phyloP scores from a whole-genome alignment of 2,888 invertebrate species.

The Elegia similella region DNA sequence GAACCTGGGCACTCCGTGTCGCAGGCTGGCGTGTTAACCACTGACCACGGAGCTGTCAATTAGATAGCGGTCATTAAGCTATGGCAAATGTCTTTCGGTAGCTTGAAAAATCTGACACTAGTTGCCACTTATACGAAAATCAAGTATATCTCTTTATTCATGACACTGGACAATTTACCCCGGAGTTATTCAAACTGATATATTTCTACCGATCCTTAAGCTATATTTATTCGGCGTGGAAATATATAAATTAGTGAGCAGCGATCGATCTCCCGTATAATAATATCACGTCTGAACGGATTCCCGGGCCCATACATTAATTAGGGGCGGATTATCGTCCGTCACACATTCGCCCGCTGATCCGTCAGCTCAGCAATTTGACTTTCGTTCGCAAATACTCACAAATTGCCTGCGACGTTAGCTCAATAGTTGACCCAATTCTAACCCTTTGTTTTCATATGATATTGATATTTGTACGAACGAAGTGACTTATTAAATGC shows the following conservation, averaged over 20 bases:
- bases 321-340: constrained; percentile 42
- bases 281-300: constrained; percentile 37
- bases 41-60: too few relatives aligned
- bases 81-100: too few relatives aligned
- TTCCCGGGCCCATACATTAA: constrained; percentile 43
- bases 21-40: too few relatives aligned
- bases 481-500: not conserved
- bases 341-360: constrained; percentile 43
- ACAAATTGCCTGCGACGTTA: constrained; percentile 19
- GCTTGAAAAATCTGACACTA: too few relatives aligned
- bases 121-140: too few relatives aligned
- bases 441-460: constrained; percentile 6
- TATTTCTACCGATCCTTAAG: too few relatives aligned
- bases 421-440: constrained; percentile 3
- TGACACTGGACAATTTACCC: too few relatives aligned
- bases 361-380: constrained; percentile 32
- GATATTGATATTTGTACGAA: not conserved
- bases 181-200: too few relatives aligned
- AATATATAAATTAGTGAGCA: constrained; percentile 11
- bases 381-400: constrained; percentile 20
- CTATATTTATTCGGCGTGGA: not conserved
- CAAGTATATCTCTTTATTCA: too few relatives aligned
- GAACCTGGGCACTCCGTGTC: too few relatives aligned
- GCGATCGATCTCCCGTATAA: constrained; percentile 31
- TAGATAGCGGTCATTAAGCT: too few relatives aligned